Conservation (phyloP, 1,140 invertebrate genomes). For the Gyrodactylus bullatarudis region DNA sequence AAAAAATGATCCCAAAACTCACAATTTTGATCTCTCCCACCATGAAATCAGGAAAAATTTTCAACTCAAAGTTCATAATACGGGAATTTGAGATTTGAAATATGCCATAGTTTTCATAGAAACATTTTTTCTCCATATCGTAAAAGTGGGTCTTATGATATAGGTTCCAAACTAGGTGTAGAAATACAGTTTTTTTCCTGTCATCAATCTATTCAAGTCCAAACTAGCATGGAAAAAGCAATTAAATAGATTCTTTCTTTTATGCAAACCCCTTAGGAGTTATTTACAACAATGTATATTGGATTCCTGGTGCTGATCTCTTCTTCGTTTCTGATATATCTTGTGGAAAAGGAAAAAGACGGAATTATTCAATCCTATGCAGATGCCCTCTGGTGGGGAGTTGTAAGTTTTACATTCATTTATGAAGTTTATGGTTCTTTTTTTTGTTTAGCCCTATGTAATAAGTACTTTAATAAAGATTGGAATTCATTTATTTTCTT, state of each 20-base stretch:
- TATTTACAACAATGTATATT: slow-evolving; percentile 77
- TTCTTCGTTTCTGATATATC: slow-evolving; percentile 72
- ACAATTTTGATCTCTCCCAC: too few relatives aligned
- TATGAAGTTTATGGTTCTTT: neutral
- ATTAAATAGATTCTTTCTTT: neutral
- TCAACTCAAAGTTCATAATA: too few relatives aligned
- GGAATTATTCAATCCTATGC: slow-evolving; percentile 41
- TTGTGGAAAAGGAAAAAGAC: slow-evolving; percentile 48
- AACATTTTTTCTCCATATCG: neutral
- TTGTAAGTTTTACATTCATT: slow-evolving; percentile 32
- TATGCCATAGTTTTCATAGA: neutral
- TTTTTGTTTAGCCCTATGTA: slow-evolving; percentile 3
- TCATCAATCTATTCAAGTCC: too few relatives aligned
- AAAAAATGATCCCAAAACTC: too few relatives aligned
- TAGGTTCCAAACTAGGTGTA: neutral
- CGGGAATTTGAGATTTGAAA: too few relatives aligned
- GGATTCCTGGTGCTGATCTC: slow-evolving; percentile 76
- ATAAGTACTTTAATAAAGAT: neutral
- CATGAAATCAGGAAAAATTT: too few relatives aligned
- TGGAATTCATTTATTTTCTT: neutral
- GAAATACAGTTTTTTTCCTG: neutral
- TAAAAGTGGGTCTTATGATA: neutral
- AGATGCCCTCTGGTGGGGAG: slow-evolving; percentile 78
- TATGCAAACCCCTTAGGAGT: slow-evolving; percentile 31
- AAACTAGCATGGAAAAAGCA: neutral